Evolutionary conservation across 2,797 vertebrate genomes (phyloP), one percentile per base, ranked within the genome.

Genomic region (Halcyon leucocephala): DNA sequence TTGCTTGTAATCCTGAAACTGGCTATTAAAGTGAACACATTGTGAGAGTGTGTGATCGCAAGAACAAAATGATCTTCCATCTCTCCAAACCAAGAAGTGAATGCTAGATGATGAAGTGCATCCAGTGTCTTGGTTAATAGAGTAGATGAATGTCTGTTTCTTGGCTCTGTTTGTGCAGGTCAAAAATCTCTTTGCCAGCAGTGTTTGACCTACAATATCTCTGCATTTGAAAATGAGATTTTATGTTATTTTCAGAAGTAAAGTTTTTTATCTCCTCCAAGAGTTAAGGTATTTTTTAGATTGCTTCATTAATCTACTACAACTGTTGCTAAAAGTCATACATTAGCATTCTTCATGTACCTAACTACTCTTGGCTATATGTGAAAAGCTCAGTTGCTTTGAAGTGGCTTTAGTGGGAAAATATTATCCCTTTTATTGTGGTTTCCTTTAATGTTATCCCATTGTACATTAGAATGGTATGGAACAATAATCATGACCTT

Each of bases 321-420:
- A 95, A 66, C 48, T 51, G 4, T 69, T 89, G 49, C 55, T 94
- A 18, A 57, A 94, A 83, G n/a, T 55, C 25, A 25, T 67, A 26
- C 20, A 11, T 33, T 35, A 73, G 20, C 31, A n/a, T 78, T 78
- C 57, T 71, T 95, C 46, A 49, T 69, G 55, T 67, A 72, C 39
- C 12, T 81, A 74, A 88, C 71, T 46, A 65, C 48, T 70, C 24
- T 92, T 89, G 72, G 55, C 42, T 96, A 9, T 33, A 21, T 77
- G 48, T 69, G 78, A 88, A 94, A 51, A 90, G 74, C 58, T 77
- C 60, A 55, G 67, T 44, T 55, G 33, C 73, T 97, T 97, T 92
- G 94, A 97, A 96, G 82, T 92, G 83, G 74, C 41, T 94, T 97
- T 97, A 73, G 76, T 76, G 79, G 89, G 61, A 85, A 52, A 76